Percentiles rank a stretch among this genome's conserved stretches.
Conservation (phyloP, 2,888 invertebrate genomes). For the Octodonta nipae region DNA sequence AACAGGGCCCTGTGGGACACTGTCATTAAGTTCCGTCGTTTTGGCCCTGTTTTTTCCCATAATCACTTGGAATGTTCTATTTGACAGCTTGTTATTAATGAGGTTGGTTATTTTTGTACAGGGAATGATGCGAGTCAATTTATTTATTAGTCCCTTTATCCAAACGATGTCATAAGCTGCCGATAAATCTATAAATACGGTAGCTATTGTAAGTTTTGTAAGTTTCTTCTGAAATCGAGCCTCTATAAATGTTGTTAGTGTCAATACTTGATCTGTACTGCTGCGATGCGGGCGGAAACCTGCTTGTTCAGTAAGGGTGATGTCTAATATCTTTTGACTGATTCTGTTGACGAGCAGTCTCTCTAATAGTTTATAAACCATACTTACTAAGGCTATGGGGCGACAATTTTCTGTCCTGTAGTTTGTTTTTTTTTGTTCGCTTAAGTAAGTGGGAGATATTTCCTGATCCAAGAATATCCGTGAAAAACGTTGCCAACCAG, state of each 20-base stretch:
- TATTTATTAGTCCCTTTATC: conserved; percentile 3
- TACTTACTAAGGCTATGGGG: conserved; percentile 3
- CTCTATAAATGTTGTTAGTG: not conserved
- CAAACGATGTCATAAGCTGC: conserved; percentile 1
- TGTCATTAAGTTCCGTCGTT: conserved; percentile 7
- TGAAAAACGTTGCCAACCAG: conserved; percentile 4
- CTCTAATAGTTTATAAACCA: conserved; percentile 1
- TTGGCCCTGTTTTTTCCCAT: not conserved
- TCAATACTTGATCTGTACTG: not conserved
- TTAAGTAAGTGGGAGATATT: conserved; percentile 3
- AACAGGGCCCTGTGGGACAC: conserved; percentile 6
- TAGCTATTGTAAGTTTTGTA: not conserved
- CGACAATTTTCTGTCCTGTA: conserved; percentile 2
- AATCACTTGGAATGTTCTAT: no score
- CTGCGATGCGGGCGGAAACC: not conserved
- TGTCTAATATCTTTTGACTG: conserved; percentile 1
- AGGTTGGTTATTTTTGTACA: conserved; percentile 7
- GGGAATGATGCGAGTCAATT: conserved; percentile 5
- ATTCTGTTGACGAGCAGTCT: conserved; percentile 1
- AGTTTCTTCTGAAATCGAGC: not conserved
- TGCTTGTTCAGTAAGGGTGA: not conserved
- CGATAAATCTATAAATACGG: not conserved
- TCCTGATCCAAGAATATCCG: conserved; percentile 4
- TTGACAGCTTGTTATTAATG: no score
- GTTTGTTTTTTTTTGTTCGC: conserved; percentile 5